These are phyloP conservation scores for Scyliorhinus canicula DNA, from an alignment of 2,797 vertebrate species.

Conservation along the genomic window DNA sequence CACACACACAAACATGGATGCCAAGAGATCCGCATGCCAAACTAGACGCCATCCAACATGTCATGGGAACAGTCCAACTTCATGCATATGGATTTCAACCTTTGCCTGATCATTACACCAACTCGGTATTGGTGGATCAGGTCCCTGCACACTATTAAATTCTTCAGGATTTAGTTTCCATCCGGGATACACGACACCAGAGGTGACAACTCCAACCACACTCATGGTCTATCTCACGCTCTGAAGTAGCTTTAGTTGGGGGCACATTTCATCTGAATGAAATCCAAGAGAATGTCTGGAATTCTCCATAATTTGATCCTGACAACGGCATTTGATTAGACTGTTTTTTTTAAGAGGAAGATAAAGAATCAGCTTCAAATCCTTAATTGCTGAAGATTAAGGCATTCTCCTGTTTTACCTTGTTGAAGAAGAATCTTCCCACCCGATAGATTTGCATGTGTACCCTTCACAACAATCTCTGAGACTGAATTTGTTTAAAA, in stretches of 20 bases:
- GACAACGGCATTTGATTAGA: not conserved
- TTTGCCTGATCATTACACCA: not conserved
- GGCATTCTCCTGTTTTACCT: not conserved
- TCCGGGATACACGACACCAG: not conserved
- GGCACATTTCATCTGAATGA: not conserved
- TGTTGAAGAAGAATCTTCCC: not conserved
- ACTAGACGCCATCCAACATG: not conserved
- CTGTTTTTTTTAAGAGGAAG: not conserved
- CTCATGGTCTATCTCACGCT: not conserved
- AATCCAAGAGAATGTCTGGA: not conserved
- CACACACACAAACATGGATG: not conserved
- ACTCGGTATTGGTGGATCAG: not conserved
- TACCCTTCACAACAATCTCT: not conserved
- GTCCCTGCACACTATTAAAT: not conserved
- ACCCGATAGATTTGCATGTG: not conserved
- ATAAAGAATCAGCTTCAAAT: not conserved
- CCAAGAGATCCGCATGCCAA: not conserved
- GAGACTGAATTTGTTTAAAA: conserved; percentile 10
- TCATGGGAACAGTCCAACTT: not conserved
- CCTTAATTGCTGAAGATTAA: not conserved
- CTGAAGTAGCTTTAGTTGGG: not conserved
- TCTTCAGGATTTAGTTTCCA: not conserved
- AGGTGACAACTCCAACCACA: not conserved
- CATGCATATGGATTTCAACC: not conserved
- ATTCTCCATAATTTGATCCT: not conserved